A percentile compares a stretch with the other conserved stretches of the same genome.
Conservation (phyloP, 2,113 vertebrate genomes). For the Brachyhypopomus gauderio region DNA sequence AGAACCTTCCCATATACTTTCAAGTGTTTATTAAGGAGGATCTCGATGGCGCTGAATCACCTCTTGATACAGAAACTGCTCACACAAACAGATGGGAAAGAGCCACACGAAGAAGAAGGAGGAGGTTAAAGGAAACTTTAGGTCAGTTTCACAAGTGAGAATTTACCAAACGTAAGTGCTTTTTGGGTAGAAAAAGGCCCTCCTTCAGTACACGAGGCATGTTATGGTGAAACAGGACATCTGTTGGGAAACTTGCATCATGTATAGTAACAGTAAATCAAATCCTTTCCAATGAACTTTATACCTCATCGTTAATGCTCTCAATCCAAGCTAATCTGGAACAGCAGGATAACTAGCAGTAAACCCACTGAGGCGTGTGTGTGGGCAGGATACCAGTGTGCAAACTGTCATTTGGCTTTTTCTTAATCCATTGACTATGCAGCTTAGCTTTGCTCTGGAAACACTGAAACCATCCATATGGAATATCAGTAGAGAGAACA, state of each 20-base stretch:
- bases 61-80: background rate
- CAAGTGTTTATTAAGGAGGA: background rate
- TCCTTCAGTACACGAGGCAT: background rate
- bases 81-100: slow-evolving; percentile 6
- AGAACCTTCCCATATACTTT: background rate
- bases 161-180: background rate
- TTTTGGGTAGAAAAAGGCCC: background rate
- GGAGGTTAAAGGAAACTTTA: slow-evolving; percentile 5
- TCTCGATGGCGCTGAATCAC: background rate
- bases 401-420: background rate
- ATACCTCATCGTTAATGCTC: background rate
- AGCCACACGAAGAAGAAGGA: background rate
- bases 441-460: slow-evolving; percentile 10
- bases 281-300: background rate
- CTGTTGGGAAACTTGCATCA: background rate
- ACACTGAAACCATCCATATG: slow-evolving; percentile 30
- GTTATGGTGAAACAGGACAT: background rate
- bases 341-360: background rate
- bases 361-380: background rate
- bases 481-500: slow-evolving; percentile 5
- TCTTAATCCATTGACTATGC: slow-evolving; percentile 11
- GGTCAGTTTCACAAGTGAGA: background rate
- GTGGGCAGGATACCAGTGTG: background rate
- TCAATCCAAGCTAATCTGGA: background rate
- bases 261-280: background rate